Base-by-base conservation (phyloP, 2,797 vertebrate genomes). In the Hippocampus kuda region DNA sequence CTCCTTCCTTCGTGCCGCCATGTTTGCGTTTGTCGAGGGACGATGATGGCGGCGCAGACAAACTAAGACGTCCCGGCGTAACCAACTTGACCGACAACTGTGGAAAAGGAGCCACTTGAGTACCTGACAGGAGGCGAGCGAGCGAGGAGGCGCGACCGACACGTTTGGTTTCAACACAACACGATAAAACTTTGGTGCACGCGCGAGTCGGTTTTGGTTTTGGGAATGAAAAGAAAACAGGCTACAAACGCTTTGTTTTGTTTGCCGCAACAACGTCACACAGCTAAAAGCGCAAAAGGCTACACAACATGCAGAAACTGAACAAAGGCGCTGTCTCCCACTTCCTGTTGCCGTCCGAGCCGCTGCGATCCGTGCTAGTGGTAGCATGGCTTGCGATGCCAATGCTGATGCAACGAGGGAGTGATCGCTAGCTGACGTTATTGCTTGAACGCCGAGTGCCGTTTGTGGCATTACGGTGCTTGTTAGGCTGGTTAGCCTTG, bases 151-250 rank as follows among this genome's bases (percentile, higher is more conserved):
- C 38, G 61, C 11, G 61, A 18, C 20, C 60, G 20, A 41, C n/a
- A 11, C 30, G 62, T 64, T 46, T 64, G n/a, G 18, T 64, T 64
- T 44, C 41, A 26, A 65, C 24, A 65, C 42, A 26, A 65, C 42
- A 65, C 63, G 66, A 38, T 16, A 13, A 53, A 24, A 67, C 81
- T 85, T 85, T 83, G 81, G 80, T 77, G 57, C 82, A 80, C 66
- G 72, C 49, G 68, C 24, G 68, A 54, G 65, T 72, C 57, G 48
- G 26, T 82, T 85, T 85, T 81, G 76, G 76, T 80, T 78, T 83
- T 49, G 26, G 70, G 61, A 79, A 72, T 46, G 64, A 15, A 68
- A 77, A 72, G n/a, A 74, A 69, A 27, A 60, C 68, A 59, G 16
- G 59, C 59, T 61, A 26, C 63, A 73, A 72, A 66, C 27, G 65